Evolutionary conservation across 2,797 vertebrate genomes (phyloP).

Genomic region (Picus viridis): DNA sequence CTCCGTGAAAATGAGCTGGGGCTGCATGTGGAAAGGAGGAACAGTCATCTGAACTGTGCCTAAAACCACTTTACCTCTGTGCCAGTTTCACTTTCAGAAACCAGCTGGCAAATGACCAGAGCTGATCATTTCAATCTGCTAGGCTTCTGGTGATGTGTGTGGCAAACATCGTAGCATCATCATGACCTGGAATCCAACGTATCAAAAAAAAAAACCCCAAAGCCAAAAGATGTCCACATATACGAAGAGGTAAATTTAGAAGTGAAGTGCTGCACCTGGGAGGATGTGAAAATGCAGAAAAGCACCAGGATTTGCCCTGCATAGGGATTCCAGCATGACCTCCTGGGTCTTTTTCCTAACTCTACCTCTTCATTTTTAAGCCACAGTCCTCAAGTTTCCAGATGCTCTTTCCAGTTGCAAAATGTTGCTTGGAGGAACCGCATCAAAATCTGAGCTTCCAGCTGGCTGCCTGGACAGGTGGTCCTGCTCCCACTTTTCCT

Average conservation of each 20-base stretch:
- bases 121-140: not conserved
- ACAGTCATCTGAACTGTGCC: not conserved
- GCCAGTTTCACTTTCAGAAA: constrained; percentile 45
- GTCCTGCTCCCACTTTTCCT: not conserved
- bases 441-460: not conserved
- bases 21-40: not conserved
- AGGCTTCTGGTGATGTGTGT: fast-evolving
- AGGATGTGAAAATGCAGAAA: not conserved
- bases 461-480: not conserved
- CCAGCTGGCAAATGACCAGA: not conserved
- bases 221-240: fast-evolving
- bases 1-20: not conserved
- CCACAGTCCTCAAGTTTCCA: not conserved
- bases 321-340: not conserved
- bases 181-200: not conserved
- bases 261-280: not conserved
- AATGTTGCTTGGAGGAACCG: not conserved
- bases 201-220: not conserved
- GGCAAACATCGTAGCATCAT: not conserved
- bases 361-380: not conserved
- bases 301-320: not conserved
- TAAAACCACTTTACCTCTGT: not conserved
- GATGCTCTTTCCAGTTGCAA: not conserved
- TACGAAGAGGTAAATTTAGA: not conserved
- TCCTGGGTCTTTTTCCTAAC: not conserved